Percentiles rank a stretch among this genome's conserved stretches.
These are phyloP conservation scores for Sinocyclocheilus maitianheensis DNA, from an alignment of 2,113 vertebrate genomes.

Conservation along the genomic window DNA sequence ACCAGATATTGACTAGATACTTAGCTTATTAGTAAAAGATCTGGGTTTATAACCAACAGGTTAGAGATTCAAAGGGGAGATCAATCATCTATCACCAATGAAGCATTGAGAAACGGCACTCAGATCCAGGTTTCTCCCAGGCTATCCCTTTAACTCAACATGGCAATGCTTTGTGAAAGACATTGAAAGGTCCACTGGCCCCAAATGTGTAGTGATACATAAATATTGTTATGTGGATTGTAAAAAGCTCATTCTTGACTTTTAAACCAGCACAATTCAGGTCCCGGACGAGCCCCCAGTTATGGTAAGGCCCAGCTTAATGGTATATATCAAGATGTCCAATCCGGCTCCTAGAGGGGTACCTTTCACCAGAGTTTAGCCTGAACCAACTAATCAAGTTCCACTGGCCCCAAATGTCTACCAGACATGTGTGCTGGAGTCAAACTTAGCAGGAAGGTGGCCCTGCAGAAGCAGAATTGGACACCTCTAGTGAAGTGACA, in stretches of 20 bases:
- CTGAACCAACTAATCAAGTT: neutral
- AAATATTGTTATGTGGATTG: neutral
- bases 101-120: neutral
- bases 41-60: neutral
- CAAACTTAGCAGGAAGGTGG: too few species aligned
- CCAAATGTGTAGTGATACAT: neutral
- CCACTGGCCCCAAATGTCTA: neutral
- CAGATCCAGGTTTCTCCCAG: neutral
- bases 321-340: neutral
- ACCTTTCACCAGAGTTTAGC: neutral
- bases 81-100: neutral
- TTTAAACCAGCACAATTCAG: neutral
- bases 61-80: neutral
- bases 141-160: neutral
- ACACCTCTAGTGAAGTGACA: too few species aligned
- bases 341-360: neutral
- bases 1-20: too few species aligned
- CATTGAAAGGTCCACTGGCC: neutral
- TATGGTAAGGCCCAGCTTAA: neutral
- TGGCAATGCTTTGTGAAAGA: neutral
- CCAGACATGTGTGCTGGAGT: neutral
- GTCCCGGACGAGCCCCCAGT: neutral
- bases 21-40: neutral
- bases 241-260: neutral
- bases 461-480: too few species aligned